A percentile compares a stretch with the other conserved stretches of the same genome.
phyloP scores from a whole-genome alignment of 2,888 invertebrate species.

The Tenthredo scrophulariae region DNA sequence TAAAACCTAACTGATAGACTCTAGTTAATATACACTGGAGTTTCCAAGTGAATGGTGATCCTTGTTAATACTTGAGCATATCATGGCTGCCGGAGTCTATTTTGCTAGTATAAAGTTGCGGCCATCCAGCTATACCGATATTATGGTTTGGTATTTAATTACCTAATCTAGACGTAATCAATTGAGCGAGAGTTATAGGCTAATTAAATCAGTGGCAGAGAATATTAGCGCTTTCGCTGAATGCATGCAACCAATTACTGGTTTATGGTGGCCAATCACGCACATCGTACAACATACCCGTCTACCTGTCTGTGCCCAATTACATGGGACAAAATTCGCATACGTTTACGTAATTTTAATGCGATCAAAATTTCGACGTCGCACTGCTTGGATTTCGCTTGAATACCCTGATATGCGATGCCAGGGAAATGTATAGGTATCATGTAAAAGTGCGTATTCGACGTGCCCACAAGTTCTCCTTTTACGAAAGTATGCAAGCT shows the following conservation, averaged over 20 bases:
- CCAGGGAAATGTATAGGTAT: background rate
- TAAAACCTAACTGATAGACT: background rate
- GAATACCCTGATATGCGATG: background rate
- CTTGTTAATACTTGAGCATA: background rate
- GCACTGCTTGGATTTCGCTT: background rate
- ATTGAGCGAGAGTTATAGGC: slow-evolving; percentile 67
- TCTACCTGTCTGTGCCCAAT: slow-evolving; percentile 22
- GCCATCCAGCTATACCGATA: background rate
- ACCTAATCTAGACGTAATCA: slow-evolving; percentile 47
- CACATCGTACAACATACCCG: slow-evolving; percentile 63
- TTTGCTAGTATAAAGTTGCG: background rate
- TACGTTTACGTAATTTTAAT: slow-evolving; percentile 1
- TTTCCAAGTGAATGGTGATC: background rate
- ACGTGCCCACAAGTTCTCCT: background rate
- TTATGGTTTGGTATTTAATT: slow-evolving; percentile 47
- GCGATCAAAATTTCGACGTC: background rate
- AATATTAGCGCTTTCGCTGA: slow-evolving; percentile 69
- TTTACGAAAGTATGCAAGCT: background rate
- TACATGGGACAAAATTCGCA: slow-evolving; percentile 23
- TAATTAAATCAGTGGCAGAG: slow-evolving; percentile 72
- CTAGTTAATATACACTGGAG: background rate
- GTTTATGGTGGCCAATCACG: slow-evolving; percentile 58
- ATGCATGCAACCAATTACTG: slow-evolving; percentile 56
- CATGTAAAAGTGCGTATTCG: background rate
- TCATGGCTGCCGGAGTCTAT: background rate